Conservation (phyloP, 2,888 invertebrate species). For the Thera britannica region DNA sequence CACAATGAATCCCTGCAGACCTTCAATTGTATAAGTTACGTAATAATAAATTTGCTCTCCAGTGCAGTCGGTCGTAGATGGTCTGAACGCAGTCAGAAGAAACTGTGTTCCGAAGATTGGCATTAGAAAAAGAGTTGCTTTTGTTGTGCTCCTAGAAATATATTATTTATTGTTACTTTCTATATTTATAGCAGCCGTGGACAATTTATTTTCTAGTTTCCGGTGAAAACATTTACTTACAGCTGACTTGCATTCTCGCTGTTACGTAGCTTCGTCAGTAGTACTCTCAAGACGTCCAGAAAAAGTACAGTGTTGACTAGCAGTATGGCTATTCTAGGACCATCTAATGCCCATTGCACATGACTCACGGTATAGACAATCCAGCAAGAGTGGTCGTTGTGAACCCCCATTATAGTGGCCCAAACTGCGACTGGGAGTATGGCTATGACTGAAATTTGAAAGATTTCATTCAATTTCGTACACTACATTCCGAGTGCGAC, state of each 20-base stretch:
- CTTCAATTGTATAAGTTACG: constrained; percentile 85
- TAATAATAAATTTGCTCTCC: constrained; percentile 85
- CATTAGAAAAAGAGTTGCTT: constrained; percentile 87
- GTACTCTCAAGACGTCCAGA: constrained; percentile 86
- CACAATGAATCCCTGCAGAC: constrained; percentile 86
- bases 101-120: constrained; percentile 89
- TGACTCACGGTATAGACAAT: constrained; percentile 80
- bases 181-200: background rate
- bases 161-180: background rate
- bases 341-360: constrained; percentile 86
- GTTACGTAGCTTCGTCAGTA: constrained; percentile 86
- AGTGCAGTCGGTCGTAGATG: constrained; percentile 77
- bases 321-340: constrained; percentile 84
- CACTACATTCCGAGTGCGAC: background rate
- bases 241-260: constrained; percentile 78
- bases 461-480: background rate
- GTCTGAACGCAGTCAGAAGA: constrained; percentile 84
- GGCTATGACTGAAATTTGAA: constrained; percentile 66
- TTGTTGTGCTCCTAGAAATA: constrained; percentile 82
- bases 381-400: constrained; percentile 86
- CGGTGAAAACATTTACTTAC: constrained; percentile 44
- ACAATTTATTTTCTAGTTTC: background rate
- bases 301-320: constrained; percentile 85
- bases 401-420: constrained; percentile 78
- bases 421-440: constrained; percentile 83